Evolutionary conservation across 1,140 invertebrate genomes (phyloP), one percentile per base, ranked within the genome.

Genomic region (Cotesia typhae): DNA sequence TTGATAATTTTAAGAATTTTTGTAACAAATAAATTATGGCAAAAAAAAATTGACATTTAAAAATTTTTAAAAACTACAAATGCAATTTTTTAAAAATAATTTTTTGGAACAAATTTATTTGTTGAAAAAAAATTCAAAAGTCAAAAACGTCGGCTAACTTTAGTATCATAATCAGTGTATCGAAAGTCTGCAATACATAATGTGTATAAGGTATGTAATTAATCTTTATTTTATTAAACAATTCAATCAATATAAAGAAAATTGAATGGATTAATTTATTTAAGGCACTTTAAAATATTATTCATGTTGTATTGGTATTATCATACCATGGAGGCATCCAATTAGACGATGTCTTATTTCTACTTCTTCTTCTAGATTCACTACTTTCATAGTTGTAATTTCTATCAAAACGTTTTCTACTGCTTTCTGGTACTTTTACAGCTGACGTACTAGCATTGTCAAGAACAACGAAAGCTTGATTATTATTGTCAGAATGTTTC

Each of bases 291-390:
- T 20, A 20, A 35, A 14, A 59, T 17, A 53, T 52, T 52, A n/a
- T 6, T 76, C 76, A 86, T 67, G 83, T 84, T 17, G 81, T 83
- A 65, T 80, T 84, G 20, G 80, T 83, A 71, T 79, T 85, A 55
- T 87, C 85, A 69, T 86, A 86, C 85, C 85, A 87, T 0, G 84
- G 82, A 52, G 83, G 83, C 85, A 87, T 86, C 85, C 85, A 87
- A 60, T 83, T 85, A 0, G 84, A 74, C 14, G 84, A 80, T 12
- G 83, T 80, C 75, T 76, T 76, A 52, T 80, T 80, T 65, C 76
- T 78, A 1, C 67, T 61, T 9, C 77, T 75, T 52, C 10, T 75
- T 73, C 71, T 76, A 67, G 71, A 38, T 37, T 66, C 61, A 65
- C 60, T 38, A 4, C 71, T 67, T 51, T 76, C 75, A 20, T 77